Evolutionary conservation across 2,888 invertebrate species (phyloP), one percentile per base, ranked within the genome.

Genomic region (Penaeus monodon): DNA sequence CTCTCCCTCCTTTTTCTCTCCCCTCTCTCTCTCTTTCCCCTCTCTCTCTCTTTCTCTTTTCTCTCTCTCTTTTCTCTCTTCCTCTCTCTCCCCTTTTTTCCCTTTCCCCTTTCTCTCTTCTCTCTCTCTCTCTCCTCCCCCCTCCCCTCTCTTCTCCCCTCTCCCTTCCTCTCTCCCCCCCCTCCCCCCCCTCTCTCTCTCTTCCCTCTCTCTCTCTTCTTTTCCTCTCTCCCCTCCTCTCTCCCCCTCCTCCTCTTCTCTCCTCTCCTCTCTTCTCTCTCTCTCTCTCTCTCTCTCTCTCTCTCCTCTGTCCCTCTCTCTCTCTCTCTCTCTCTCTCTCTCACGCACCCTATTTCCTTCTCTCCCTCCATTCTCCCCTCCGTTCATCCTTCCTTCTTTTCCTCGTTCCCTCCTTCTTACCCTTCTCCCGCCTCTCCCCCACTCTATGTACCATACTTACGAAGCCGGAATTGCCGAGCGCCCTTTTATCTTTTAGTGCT

Each of bases 141-240:
- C 63, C 57, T 27, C 27, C 74, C n/a, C 74, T 74, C 33, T 74
- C 33, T 74, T 44, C 33, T 33, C 44, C 33, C 44, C 33, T 74
- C 74, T 74, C 74, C 33, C 74, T 74, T 33, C 49, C 76, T 76
- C 76, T 38, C 76, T 44, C 44, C n/a, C 76, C 49, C 76, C 49
- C 76, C n/a, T 29, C 57, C 77, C 57, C 49, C 27, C 57, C 29
- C 49, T 77, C 77, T 77, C 77, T 57, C 57, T 49, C 49, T 76
- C 76, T 76, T 49, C 57, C 29, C 77, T 77, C 77, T 44, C 77
- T 49, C 49, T 77, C 77, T 77, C 77, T 57, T 49, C 49, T 49
- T 29, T 77, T 29, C 27, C 49, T 27, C 63, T 49, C 49, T 49
- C 49, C n/a, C 63, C 57, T 27, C 27, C 63, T 77, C 77, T 49